Percentiles rank a stretch among this genome's conserved stretches.
Conservation (phyloP, 2,888 invertebrate species). For the Chrysina gloriosa region DNA sequence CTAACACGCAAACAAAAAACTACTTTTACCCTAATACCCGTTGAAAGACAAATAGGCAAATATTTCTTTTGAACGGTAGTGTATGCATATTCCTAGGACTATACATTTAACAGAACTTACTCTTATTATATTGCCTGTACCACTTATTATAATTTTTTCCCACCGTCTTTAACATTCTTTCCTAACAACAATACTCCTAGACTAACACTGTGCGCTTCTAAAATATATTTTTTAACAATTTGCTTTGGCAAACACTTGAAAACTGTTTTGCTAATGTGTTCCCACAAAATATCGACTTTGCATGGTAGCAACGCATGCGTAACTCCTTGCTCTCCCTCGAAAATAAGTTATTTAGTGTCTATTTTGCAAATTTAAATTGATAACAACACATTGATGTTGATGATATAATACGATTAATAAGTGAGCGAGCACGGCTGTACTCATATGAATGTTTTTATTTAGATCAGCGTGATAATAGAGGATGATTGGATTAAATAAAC, state of each 20-base stretch:
- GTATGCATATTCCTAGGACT: too few species aligned
- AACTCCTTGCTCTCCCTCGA: not conserved
- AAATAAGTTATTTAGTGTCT: slow-evolving; percentile 4
- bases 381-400: not conserved
- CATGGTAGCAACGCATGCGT: not conserved
- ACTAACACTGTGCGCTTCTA: not conserved
- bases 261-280: not conserved
- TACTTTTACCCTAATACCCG: too few species aligned
- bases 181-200: not conserved
- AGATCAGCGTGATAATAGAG: too few species aligned
- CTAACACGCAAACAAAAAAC: too few species aligned
- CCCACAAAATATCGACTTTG: slow-evolving; percentile 1
- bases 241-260: not conserved
- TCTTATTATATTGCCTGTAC: not conserved
- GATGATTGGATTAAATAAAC: too few species aligned
- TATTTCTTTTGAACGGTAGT: too few species aligned
- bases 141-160: slow-evolving; percentile 6
- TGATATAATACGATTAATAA: too few species aligned
- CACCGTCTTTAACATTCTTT: not conserved
- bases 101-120: too few species aligned
- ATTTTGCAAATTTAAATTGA: not conserved
- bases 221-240: not conserved
- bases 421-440: too few species aligned
- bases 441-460: too few species aligned
- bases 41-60: too few species aligned